A percentile compares a stretch with the other conserved stretches of the same genome.
These are phyloP conservation scores for Ursus arctos DNA, from an alignment of 2,113 vertebrate genomes.

Conservation along the genomic window DNA sequence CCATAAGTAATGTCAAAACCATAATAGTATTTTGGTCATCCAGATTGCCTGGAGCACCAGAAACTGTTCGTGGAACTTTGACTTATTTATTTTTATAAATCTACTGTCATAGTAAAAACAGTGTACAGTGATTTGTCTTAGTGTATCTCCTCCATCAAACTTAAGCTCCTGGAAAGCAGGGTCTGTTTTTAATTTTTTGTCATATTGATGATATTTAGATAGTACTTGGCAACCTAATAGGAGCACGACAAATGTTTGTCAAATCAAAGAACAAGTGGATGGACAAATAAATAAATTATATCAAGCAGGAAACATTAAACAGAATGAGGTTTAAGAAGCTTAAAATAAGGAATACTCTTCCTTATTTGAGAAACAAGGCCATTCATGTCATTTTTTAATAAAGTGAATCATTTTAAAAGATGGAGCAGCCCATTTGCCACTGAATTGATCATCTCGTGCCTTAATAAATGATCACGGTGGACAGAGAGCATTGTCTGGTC, in stretches of 20 bases:
- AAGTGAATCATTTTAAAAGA: not conserved
- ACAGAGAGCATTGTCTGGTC: not conserved
- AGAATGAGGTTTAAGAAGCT: not conserved
- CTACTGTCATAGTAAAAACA: not conserved
- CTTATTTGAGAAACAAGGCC: not conserved
- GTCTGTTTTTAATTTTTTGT: slow-evolving; percentile 1
- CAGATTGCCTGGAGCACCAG: not conserved
- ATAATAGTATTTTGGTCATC: not conserved
- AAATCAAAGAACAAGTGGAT: slow-evolving; percentile 28
- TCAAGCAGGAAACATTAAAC: not conserved
- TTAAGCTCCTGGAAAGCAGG: not conserved
- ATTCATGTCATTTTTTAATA: not conserved
- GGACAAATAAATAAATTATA: not conserved
- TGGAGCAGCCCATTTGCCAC: not conserved
- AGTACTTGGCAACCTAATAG: not conserved
- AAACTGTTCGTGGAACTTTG: not conserved
- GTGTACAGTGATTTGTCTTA: not conserved
- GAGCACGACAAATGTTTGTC: not conserved
- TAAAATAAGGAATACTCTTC: not conserved
- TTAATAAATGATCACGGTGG: not conserved
- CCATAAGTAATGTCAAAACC: not conserved
- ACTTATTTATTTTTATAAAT: not conserved
- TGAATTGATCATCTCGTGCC: not conserved
- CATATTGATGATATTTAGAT: not conserved
- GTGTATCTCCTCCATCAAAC: not conserved